Evolutionary conservation across 2,888 invertebrate genomes (phyloP), one percentile per base, ranked within the genome.

Genomic region (Polydrusus cervinus): DNA sequence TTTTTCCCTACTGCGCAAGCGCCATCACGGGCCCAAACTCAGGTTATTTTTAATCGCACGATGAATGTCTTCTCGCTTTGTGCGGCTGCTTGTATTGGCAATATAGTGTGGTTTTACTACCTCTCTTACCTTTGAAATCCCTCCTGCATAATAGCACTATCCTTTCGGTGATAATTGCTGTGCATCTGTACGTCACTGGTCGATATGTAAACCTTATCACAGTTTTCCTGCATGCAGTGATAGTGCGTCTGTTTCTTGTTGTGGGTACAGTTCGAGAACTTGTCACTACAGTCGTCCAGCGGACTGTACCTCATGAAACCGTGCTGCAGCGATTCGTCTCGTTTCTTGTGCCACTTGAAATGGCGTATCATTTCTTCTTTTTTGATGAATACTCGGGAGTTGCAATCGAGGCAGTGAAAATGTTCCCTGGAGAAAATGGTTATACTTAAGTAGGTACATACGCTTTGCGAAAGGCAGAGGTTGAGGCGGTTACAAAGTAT

Each of bases 151-250:
- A 99, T 98, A 16, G 98, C 98, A 0, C 97, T 97, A 87, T 98
- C 98, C 86, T 99, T 99, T 71, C 98, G 92, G 87, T 99, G 99
- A 87, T 98, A 98, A 88, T 98, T 98, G 3, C 98, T 97, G 87
- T 99, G 99, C 98, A 98, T 98, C 88, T 99, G 98, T 5, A 99
- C 98, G 87, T 99, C 99, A 62, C 98, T 98, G 3, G 99, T 99
- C 83, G 97, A 97, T 85, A 99, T 98, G 89, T 99, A 99, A 0
- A 97, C 96, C 89, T 97, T 98, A 89, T 95, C 94, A 86, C 95
- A 95, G 80, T 94, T 94, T 86, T 94, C 97, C 88, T 98, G 97
- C 79, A 98, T 93, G 87, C 98, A 99, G 86, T 99, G 98, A 87
- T 99, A 99, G 87, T 97, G 97, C 0, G 97, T 97, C 86, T 97